A percentile compares a stretch with the other conserved stretches of the same genome.
phyloP scores from a whole-genome alignment of 2,797 vertebrate species.

The Sphenodon punctatus region DNA sequence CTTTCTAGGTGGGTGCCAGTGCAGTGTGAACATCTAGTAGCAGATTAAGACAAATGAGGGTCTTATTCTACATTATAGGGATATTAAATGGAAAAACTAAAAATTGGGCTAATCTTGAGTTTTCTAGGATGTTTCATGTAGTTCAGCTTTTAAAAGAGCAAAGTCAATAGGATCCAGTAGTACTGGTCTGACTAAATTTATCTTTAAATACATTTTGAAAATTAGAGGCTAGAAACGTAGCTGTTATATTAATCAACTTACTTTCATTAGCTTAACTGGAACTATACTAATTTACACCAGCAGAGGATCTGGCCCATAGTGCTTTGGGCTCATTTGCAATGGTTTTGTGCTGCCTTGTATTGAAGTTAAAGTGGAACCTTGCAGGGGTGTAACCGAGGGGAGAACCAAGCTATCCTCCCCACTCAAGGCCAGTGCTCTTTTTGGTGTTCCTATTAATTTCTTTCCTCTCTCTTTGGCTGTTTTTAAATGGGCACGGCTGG shows the following conservation, averaged over 20 bases:
- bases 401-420: too few species aligned
- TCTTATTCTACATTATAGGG: background rate
- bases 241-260: background rate
- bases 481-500: too few species aligned
- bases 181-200: background rate
- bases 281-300: too few species aligned
- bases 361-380: background rate
- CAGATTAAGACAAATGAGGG: background rate
- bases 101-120: background rate
- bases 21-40: background rate
- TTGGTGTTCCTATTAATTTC: too few species aligned
- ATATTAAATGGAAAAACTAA: background rate
- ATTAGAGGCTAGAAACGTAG: accelerated
- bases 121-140: background rate
- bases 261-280: background rate
- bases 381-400: too few species aligned
- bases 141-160: background rate
- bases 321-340: background rate
- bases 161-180: background rate
- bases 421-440: too few species aligned
- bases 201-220: background rate
- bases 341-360: accelerated
- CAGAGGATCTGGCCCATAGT: too few species aligned
- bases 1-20: background rate
- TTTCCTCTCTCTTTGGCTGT: too few species aligned